Evolutionary conservation across 1,140 invertebrate species (phyloP).

Genomic region (Bacillus rossius): DNA sequence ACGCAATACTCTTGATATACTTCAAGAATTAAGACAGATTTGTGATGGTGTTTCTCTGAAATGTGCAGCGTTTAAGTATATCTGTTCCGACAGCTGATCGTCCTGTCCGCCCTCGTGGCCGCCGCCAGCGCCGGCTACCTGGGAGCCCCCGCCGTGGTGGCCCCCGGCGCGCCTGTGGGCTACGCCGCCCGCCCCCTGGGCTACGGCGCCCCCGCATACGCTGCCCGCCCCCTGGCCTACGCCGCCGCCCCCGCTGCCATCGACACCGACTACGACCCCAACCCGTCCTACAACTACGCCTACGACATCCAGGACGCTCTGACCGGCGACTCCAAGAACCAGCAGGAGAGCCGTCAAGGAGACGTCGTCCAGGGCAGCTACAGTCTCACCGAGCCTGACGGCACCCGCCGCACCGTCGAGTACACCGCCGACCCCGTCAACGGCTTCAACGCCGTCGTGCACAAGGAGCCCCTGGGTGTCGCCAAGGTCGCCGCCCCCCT

Average conservation of each 20-base stretch:
- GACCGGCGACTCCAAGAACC: constrained; percentile 29
- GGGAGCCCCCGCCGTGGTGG: too few relatives aligned
- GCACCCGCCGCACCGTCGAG: constrained; percentile 20
- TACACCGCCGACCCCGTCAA: constrained; percentile 31
- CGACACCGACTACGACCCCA: constrained; percentile 18
- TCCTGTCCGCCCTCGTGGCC: too few relatives aligned
- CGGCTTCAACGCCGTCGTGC: constrained; percentile 30
- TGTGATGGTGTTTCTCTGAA: too few relatives aligned
- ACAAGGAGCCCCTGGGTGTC: constrained; percentile 4
- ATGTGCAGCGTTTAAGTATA: too few relatives aligned
- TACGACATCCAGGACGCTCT: constrained; percentile 23
- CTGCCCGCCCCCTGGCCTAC: too few relatives aligned
- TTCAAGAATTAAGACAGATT: too few relatives aligned
- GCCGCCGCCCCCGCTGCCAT: constrained; percentile 23
- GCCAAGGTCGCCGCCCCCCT: constrained; percentile 23
- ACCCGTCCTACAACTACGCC: constrained; percentile 12
- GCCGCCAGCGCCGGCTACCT: too few relatives aligned
- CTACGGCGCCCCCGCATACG: too few relatives aligned
- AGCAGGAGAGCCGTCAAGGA: constrained; percentile 17
- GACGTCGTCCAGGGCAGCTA: constrained; percentile 21
- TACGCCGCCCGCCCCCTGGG: too few relatives aligned
- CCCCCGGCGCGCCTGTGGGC: too few relatives aligned
- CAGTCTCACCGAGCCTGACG: constrained; percentile 24
- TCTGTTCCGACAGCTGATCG: too few relatives aligned
- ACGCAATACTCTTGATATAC: too few relatives aligned